A percentile compares a stretch with the other conserved stretches of the same genome.
phyloP scores from a whole-genome alignment of 2,797 vertebrate species.

The Pseudotriccus pelzelni region DNA sequence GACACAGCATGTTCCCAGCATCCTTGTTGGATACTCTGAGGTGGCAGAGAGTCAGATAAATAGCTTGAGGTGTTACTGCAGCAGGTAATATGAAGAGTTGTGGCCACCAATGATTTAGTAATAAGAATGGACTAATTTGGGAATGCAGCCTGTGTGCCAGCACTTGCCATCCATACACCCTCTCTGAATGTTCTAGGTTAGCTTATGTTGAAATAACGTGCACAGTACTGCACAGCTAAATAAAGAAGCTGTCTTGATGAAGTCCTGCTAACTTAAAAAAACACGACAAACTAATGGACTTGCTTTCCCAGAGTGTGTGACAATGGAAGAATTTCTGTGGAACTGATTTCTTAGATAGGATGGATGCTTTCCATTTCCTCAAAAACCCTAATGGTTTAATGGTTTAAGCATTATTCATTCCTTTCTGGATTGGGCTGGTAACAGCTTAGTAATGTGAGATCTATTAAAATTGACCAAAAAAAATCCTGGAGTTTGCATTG shows the following conservation, averaged over 20 bases:
- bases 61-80: background rate
- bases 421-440: background rate
- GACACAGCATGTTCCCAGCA: background rate
- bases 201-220: background rate
- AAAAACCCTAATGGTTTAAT: background rate
- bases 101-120: background rate
- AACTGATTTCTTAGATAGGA: slow-evolving; percentile 39
- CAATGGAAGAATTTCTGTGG: slow-evolving; percentile 2
- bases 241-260: background rate
- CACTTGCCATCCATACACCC: background rate
- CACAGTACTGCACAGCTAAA: background rate
- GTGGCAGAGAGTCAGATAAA: background rate
- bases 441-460: background rate
- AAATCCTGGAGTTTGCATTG: background rate
- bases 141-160: background rate
- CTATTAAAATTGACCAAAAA: background rate
- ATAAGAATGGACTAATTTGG: background rate
- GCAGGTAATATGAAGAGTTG: background rate
- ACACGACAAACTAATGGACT: background rate
- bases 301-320: slow-evolving; percentile 15
- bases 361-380: slow-evolving; percentile 42
- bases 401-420: slow-evolving; percentile 3
- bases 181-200: background rate
- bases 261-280: background rate
- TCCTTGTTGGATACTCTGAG: background rate